These are phyloP conservation scores for Phortica magna DNA, from an alignment of 2,888 invertebrate genomes.

Conservation along the genomic window DNA sequence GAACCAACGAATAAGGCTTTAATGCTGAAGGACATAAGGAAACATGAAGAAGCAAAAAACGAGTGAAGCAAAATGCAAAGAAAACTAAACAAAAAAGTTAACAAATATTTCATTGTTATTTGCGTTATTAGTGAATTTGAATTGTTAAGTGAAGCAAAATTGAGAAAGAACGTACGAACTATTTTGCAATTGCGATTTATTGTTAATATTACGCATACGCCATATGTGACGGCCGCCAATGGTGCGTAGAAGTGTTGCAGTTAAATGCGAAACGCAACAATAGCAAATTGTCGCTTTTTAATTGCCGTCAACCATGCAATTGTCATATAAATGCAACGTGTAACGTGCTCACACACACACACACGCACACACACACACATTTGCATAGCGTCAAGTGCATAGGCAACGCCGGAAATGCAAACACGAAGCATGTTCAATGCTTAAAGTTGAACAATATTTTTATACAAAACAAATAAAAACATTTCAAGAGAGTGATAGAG, in stretches of 20 bases:
- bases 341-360: background rate
- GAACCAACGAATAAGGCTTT: background rate
- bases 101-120: no score
- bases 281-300: background rate
- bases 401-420: slow-evolving; percentile 13
- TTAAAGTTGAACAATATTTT: background rate
- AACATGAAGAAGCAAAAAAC: background rate
- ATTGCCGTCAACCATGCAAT: background rate
- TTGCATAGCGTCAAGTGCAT: background rate
- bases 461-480: background rate
- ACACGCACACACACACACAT: background rate
- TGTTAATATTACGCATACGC: slow-evolving; percentile 3
- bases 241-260: background rate
- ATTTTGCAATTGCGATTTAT: background rate
- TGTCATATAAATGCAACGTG: slow-evolving; percentile 9
- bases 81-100: no score
- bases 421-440: slow-evolving; percentile 16
- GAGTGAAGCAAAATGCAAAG: background rate
- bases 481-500: background rate
- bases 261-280: background rate
- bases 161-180: no score
- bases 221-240: background rate
- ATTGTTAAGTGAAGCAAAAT: no score
- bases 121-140: no score
- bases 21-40: background rate